These are phyloP conservation scores for Takifugu flavidus DNA, from an alignment of 2,113 vertebrate species.

Conservation along the genomic window DNA sequence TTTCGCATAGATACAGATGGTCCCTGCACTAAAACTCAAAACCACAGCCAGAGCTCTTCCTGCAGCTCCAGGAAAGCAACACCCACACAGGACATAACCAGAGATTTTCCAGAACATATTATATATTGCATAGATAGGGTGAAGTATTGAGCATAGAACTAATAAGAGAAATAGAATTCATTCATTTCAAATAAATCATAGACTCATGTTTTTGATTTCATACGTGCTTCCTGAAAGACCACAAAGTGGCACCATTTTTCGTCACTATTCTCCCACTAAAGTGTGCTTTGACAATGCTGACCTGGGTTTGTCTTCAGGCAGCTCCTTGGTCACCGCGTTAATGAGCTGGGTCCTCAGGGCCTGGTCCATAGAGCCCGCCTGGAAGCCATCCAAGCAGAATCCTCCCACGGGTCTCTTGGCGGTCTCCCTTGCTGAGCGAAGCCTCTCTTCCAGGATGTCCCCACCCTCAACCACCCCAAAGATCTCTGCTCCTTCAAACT, in stretches of 20 bases:
- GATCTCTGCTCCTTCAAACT: conserved; percentile 78
- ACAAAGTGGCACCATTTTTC: background rate
- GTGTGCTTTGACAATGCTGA: conserved; percentile 30
- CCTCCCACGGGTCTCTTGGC: conserved; percentile 92
- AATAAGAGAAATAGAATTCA: too few species aligned
- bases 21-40: background rate
- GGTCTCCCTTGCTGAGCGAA: conserved; percentile 90
- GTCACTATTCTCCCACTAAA: background rate
- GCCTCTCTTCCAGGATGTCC: conserved; percentile 86
- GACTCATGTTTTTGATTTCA: too few species aligned
- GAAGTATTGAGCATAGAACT: too few species aligned
- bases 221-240: too few species aligned
- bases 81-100: background rate
- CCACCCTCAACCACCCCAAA: conserved; percentile 94
- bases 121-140: too few species aligned
- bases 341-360: conserved; percentile 83
- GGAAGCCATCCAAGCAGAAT: conserved; percentile 92
- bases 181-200: too few species aligned
- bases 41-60: conserved; percentile 5
- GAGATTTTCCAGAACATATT: too few species aligned
- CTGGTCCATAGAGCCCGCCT: conserved; percentile 71
- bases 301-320: conserved; percentile 95
- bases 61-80: conserved; percentile 1
- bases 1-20: conserved; percentile 4
- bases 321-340: conserved; percentile 79